Evolutionary conservation across 2,113 vertebrate species (phyloP).

Genomic region (Sinocyclocheilus anophthalmus): DNA sequence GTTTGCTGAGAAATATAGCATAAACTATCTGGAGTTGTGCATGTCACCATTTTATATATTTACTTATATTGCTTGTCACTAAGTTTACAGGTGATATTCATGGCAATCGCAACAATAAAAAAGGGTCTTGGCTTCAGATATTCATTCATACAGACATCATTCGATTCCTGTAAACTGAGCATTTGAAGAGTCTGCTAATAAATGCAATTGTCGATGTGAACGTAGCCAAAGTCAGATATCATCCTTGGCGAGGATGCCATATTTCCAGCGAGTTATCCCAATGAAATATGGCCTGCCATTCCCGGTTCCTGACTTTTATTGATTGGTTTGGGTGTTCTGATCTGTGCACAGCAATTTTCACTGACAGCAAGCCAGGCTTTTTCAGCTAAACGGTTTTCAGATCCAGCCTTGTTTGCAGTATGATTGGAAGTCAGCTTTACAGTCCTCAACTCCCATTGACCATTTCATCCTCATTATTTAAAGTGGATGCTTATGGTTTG

Average conservation of each 20-base stretch:
- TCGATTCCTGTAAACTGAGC: neutral
- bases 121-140: neutral
- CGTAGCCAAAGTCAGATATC: conserved; percentile 17
- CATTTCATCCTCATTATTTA: neutral
- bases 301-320: conserved; percentile 42
- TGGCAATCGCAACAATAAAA: neutral
- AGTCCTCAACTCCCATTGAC: neutral
- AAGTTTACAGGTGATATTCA: neutral
- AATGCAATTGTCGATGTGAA: neutral
- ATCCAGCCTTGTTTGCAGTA: neutral
- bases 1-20: too few relatives aligned
- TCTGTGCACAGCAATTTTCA: conserved; percentile 37
- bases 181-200: neutral
- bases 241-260: conserved; percentile 32
- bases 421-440: conserved; percentile 9
- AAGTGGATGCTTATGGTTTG: neutral
- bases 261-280: conserved; percentile 29
- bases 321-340: conserved; percentile 41
- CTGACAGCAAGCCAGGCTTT: conserved; percentile 36
- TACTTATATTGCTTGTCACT: too few relatives aligned
- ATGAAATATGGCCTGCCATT: conserved; percentile 46
- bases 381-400: conserved; percentile 28
- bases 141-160: neutral
- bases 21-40: neutral
- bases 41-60: too few relatives aligned